Percentiles rank a stretch among this genome's conserved stretches.
Evolutionary conservation across 30 jellyfish, hydroid and myxozoan genomes (phyloP).

Genomic region (Phacellophora camtschatica): DNA sequence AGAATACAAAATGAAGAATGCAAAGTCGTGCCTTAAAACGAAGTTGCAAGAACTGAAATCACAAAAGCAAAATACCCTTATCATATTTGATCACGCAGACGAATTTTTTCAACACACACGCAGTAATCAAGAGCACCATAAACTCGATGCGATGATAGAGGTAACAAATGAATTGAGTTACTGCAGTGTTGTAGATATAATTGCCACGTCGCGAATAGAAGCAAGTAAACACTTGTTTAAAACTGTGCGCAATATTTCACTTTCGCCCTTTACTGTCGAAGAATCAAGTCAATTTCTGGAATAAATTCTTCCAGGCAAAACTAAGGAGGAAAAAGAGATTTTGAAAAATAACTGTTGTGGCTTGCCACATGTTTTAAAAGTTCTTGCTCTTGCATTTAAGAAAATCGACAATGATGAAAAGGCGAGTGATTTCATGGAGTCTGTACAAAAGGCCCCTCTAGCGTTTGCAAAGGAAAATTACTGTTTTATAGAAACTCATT

Average conservation of each 20-base stretch:
- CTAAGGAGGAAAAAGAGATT: background rate
- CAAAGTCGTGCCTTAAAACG: background rate
- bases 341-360: background rate
- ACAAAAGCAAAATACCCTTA: background rate
- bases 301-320: background rate
- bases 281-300: background rate
- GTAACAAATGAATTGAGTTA: background rate
- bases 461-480: background rate
- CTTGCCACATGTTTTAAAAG: background rate
- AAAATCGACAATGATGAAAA: background rate
- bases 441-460: background rate
- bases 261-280: background rate
- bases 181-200: background rate
- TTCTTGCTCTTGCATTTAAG: background rate
- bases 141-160: too few relatives aligned
- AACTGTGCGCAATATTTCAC: background rate
- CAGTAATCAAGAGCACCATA: background rate
- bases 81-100: background rate
- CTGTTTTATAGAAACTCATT: background rate
- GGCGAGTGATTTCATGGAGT: background rate
- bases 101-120: background rate
- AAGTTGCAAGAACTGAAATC: background rate
- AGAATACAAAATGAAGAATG: background rate
- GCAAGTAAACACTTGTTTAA: background rate
- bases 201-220: background rate